Conservation (phyloP, 2,797 vertebrate genomes). For the Gadopsis bispinosus region DNA sequence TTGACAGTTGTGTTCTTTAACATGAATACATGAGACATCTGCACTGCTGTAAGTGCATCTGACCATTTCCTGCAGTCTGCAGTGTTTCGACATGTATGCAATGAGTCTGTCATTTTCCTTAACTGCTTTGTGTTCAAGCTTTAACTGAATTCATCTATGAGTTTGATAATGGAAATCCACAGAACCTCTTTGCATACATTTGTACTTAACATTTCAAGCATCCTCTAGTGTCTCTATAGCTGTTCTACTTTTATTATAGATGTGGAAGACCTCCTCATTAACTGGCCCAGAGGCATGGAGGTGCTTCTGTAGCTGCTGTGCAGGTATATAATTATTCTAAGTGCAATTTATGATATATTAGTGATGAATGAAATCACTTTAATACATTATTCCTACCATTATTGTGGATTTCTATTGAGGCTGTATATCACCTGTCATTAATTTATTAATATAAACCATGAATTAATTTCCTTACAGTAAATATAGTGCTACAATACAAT, state of each 20-base stretch:
- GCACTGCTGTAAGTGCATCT: background rate
- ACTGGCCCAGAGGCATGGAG: background rate
- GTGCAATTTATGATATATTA: background rate
- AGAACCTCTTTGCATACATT: background rate
- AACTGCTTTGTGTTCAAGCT: conserved; percentile 10
- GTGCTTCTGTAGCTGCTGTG: background rate
- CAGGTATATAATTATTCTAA: background rate
- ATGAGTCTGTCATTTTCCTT: background rate
- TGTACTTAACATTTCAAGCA: background rate
- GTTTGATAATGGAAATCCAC: background rate
- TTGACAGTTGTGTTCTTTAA: conserved; percentile 24
- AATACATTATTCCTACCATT: background rate
- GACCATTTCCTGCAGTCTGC: conserved; percentile 7
- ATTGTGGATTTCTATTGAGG: background rate
- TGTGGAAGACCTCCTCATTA: background rate
- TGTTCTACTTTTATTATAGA: background rate
- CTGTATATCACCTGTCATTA: background rate
- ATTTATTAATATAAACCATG: background rate
- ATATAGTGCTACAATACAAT: too few relatives aligned
- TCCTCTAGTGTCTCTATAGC: background rate
- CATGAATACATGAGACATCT: conserved; percentile 9
- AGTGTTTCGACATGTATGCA: conserved; percentile 1
- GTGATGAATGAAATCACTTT: background rate
- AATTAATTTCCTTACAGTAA: background rate
- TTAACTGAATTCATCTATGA: background rate